A percentile compares a stretch with the other conserved stretches of the same genome.
phyloP scores from a whole-genome alignment of 2,888 invertebrate species.

The Agelastica alni region DNA sequence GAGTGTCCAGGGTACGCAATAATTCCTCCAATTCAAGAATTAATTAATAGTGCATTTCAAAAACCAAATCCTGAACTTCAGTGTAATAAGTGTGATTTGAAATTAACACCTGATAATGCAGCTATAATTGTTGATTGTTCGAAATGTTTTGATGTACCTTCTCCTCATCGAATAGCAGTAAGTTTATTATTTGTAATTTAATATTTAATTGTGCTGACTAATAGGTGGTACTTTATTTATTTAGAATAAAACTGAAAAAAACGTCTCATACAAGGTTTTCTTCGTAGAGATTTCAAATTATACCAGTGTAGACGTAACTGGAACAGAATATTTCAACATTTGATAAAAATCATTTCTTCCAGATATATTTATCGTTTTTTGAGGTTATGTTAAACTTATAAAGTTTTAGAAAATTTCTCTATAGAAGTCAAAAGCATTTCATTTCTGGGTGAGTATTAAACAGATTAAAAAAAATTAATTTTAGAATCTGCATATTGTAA shows the following conservation, averaged over 20 bases:
- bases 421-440: too few species aligned
- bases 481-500: background rate
- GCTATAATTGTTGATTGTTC: slow-evolving; percentile 49
- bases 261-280: slow-evolving; percentile 40
- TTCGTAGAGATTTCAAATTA: slow-evolving; percentile 18
- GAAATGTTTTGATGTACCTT: slow-evolving; percentile 46
- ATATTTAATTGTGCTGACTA: too few species aligned
- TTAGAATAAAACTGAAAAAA: slow-evolving; percentile 43
- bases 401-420: background rate
- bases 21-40: slow-evolving; percentile 27
- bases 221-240: too few species aligned
- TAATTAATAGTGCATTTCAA: slow-evolving; percentile 24
- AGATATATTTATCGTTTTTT: background rate
- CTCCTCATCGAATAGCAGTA: slow-evolving; percentile 29
- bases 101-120: slow-evolving; percentile 44
- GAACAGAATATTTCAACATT: slow-evolving; percentile 12
- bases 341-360: too few species aligned
- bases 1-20: slow-evolving; percentile 33
- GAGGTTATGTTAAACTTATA: background rate
- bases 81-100: slow-evolving; percentile 52
- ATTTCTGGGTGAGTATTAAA: background rate
- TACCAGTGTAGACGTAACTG: slow-evolving; percentile 4
- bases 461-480: background rate
- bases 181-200: too few species aligned
- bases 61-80: slow-evolving; percentile 29